Evolutionary conservation across 2,113 vertebrate species (phyloP), one percentile per base, ranked within the genome.

Genomic region (Piprites chloris): DNA sequence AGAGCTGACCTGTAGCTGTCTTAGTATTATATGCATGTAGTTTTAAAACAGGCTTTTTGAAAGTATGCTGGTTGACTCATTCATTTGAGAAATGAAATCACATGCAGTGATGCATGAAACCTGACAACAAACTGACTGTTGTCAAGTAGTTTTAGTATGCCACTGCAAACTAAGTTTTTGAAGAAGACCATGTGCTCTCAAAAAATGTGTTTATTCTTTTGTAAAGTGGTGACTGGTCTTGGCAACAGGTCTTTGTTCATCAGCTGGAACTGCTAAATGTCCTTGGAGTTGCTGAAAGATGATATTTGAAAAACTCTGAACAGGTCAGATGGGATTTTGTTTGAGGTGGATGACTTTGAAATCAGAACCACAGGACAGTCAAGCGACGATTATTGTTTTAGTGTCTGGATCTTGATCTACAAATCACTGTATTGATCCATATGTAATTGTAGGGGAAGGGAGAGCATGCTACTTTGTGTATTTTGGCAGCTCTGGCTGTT

Each of bases 351-450:
- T 85, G 66, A 52, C 87, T 93, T 89, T 84, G 87, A 95, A 94
- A 91, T 96, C 58, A 75, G 85, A 94, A 49, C 58, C 41, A 39
- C 46, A 72, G 82, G 92, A 90, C 58, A 87, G 85, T 87, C 56
- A 85, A 93, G 55, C 30, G 76, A n/a, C 0, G 0, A 61, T 85
- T 82, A 52, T 82, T 91, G 52, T 91, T 96, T 93, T 89, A 91
- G 74, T 68, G 71, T 90, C 71, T 78, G 82, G 26, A 93, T 94
- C 67, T 82, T 85, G 85, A 90, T 93, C 69, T 95, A 87, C 85
- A 87, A 87, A 96, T 93, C 87, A 79, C 78, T 68, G 27, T 85
- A 85, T 93, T 65, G 90, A 93, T 97, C 87, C 62, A 32, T 65
- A 32, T 68, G 32, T 68, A 63, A 72, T 87, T 96, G 87, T 44